phyloP scores from a whole-genome alignment of 2,113 vertebrate species.

The Rhinogobius similis region DNA sequence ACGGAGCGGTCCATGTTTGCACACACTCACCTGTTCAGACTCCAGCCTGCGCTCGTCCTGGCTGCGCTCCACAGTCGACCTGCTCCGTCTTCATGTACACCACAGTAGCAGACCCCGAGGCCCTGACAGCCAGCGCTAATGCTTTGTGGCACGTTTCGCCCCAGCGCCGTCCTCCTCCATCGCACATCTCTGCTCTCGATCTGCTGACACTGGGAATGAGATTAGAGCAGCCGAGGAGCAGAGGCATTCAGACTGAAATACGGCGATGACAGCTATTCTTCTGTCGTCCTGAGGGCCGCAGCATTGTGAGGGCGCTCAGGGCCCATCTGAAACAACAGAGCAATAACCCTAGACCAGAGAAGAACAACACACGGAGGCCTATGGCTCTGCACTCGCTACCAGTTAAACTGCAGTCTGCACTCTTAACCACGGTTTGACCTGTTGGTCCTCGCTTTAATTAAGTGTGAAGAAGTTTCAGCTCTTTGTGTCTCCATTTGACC shows the following conservation, averaged over 20 bases:
- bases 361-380: conserved; percentile 36
- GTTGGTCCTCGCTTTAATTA: conserved; percentile 51
- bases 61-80: conserved; percentile 58
- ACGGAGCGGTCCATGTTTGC: conserved; percentile 13
- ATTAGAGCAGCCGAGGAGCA: conserved; percentile 60
- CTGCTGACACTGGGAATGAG: conserved; percentile 72
- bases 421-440: conserved; percentile 42
- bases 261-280: conserved; percentile 59
- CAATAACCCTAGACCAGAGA: conserved; percentile 53
- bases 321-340: conserved; percentile 49
- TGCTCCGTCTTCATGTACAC: conserved; percentile 71
- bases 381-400: conserved; percentile 38
- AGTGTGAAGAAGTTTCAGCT: conserved; percentile 52
- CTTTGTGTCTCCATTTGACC: conserved; percentile 38
- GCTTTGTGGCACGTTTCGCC: conserved; percentile 64
- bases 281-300: conserved; percentile 47
- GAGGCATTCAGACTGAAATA: conserved; percentile 65
- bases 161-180: conserved; percentile 49
- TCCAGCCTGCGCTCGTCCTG: conserved; percentile 19
- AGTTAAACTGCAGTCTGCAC: conserved; percentile 36
- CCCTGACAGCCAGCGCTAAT: conserved; percentile 64
- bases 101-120: conserved; percentile 52
- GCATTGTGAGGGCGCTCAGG: conserved; percentile 42
- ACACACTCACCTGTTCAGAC: conserved; percentile 46
- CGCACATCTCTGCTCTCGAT: conserved; percentile 66